Evolutionary conservation across 2,888 invertebrate genomes (phyloP), one percentile per base, ranked within the genome.

Genomic region (Amphimallon solstitiale): DNA sequence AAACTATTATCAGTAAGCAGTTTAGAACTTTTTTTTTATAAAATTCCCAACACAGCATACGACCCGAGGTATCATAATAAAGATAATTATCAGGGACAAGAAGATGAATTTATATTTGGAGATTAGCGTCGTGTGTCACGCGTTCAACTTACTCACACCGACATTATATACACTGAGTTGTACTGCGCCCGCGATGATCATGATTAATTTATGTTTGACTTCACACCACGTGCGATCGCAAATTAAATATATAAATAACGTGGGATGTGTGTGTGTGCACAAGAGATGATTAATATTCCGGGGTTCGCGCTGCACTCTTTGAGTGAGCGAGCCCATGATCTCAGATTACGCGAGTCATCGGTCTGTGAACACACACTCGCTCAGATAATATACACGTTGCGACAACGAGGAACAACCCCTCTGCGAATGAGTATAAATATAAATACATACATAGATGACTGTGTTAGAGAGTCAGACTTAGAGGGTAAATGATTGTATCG

Each of bases 241-340:
- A 74, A 74, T 75, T 75, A 75, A 73, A 75, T 74, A 72, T 71
- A 75, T 76, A 75, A 76, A 77, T 75, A 75, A 76, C 73, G 71
- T 65, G 68, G 71, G 70, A 71, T 73, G 73, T 74, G 74, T 34
- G 6, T 72, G 71, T 34, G 6, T 72, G 71, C 72, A 70, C 72
- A 74, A 70, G 71, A 72, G 73, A 75, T 77, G 77, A 77, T 77
- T 77, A 76, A 77, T 77, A 76, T 74, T 70, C 72, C 68, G 65
- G 71, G n/a, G 74, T 51, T 23, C 23, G 21, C 65, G 65, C 56
- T 69, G 71, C 72, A 71, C 71, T 68, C 71, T 21, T 23, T n/a
- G n/a, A n/a, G n/a, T n/a, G n/a, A n/a, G 7, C 2, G 49, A 71
- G 72, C 68, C 69, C 70, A 71, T 75, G 74, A 76, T 75, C 75